Base-by-base conservation (phyloP, 2,797 vertebrate species). In the Coccyzus lansbergi region DNA sequence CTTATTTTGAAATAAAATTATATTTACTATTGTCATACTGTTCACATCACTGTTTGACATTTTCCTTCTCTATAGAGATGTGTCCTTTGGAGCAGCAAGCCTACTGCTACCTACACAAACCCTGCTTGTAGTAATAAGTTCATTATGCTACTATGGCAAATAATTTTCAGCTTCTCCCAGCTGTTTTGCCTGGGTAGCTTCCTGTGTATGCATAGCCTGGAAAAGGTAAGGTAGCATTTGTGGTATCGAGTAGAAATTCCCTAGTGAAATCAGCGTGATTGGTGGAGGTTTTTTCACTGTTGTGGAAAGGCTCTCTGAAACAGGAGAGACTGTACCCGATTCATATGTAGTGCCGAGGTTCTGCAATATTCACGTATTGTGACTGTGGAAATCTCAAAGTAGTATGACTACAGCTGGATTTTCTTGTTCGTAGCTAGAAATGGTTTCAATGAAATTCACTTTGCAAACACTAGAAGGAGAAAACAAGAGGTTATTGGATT, bases 401-500 rank as follows among this genome's bases (percentile, higher is more conserved):
- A 26, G 20, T 64, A 64, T 4, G 5, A 51, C 13, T 44, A 28
- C n/a, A 76, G 33, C 36, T 79, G 31, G 34, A 48, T 89, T 84
- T 80, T 58, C 26, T 76, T 72, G 15, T 92, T 94, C 90, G 82
- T 92, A 98, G 97, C 83, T 86, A 68, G 96, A 97, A 82, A 86
- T 95, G 67, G 90, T 82, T 46, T 40, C 90, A 71, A 74, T 97
- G 74, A 97, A 91, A 65, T 78, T 88, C 60, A 95, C 83, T 53
- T 74, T 98, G 53, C 88, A 96, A 83, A 93, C 62, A 40, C 88
- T 97, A 36, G 79, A 97, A 56, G 88, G 97, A 83, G 95, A 98
- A 92, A 98, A 98, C 77, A 96, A 94, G 88, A 88, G 92, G 24
- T 96, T 98, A 51, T 48, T 93, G 81, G 91, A 96, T 64, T 64